Conservation (phyloP, 2,113 vertebrate species). For the Psilopsiagon aymara region DNA sequence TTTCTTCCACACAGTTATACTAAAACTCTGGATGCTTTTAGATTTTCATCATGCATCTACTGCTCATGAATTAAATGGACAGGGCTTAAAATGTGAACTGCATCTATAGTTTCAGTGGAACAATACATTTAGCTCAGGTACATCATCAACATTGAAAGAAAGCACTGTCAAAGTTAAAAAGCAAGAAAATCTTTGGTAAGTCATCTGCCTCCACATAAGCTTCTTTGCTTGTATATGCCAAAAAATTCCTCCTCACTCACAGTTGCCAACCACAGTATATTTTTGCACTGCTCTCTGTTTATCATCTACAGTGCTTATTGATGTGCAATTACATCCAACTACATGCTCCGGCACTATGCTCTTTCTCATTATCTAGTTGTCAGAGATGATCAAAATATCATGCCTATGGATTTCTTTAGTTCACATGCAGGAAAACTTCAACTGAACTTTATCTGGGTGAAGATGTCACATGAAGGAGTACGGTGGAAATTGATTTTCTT, state of each 20-base stretch:
- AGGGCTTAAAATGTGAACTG: background rate
- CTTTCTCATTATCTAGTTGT: background rate
- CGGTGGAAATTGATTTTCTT: background rate
- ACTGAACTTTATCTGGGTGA: background rate
- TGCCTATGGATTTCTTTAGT: background rate
- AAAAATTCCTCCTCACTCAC: constrained; percentile 22
- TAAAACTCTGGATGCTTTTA: background rate
- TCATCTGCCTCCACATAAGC: constrained; percentile 6
- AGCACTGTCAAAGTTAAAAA: constrained; percentile 21
- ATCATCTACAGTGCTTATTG: background rate
- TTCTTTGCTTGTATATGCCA: background rate
- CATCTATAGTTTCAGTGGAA: background rate
- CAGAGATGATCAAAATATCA: background rate
- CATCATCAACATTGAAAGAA: background rate
- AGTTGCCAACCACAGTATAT: constrained; percentile 36
- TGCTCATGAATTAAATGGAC: background rate
- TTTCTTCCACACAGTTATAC: background rate
- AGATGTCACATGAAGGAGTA: rapidly evolving
- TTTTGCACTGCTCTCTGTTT: constrained; percentile 32
- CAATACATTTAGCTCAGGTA: background rate
- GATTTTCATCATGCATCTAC: background rate
- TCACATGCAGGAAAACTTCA: background rate
- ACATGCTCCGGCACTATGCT: background rate
- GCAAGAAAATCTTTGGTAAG: constrained; percentile 18
- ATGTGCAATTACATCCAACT: background rate